Conservation (phyloP, 2,888 invertebrate genomes). For the Drosophila merina region DNA sequence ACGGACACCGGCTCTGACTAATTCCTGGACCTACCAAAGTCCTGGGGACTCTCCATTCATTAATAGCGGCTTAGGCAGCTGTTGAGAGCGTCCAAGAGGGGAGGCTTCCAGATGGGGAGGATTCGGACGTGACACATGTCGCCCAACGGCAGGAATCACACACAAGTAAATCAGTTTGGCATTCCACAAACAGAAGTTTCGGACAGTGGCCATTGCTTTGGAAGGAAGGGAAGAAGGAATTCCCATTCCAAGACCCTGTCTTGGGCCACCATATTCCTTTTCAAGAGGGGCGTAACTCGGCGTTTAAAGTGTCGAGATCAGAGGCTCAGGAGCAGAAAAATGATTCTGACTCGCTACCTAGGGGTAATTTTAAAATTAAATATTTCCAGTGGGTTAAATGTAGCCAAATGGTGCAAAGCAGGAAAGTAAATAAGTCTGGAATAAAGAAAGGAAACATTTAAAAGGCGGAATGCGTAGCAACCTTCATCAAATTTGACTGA, state of each 20-base stretch:
- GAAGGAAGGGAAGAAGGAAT: not conserved
- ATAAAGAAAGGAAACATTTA: conserved; percentile 53
- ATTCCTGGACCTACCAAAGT: conserved; percentile 71
- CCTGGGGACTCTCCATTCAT: conserved; percentile 83
- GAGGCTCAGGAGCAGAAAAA: conserved; percentile 68
- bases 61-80: conserved; percentile 74
- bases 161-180: conserved; percentile 62
- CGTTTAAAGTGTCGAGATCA: conserved; percentile 78
- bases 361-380: conserved; percentile 57
- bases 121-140: conserved; percentile 63
- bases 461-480: conserved; percentile 72
- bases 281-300: conserved; percentile 53
- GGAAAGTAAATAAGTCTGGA: conserved; percentile 47
- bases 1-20: conserved; percentile 67
- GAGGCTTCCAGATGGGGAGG: conserved; percentile 15
- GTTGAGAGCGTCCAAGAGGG: conserved; percentile 62
- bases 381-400: conserved; percentile 58
- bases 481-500: conserved; percentile 83
- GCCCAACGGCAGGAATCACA: conserved; percentile 25
- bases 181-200: conserved; percentile 52
- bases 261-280: conserved; percentile 9
- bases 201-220: conserved; percentile 48
- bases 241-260: not conserved
- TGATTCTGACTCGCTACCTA: conserved; percentile 59
- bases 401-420: conserved; percentile 51